Evolutionary conservation across 92 coral and sea anemone species (phyloP).

Genomic region (Galaxea fascicularis): DNA sequence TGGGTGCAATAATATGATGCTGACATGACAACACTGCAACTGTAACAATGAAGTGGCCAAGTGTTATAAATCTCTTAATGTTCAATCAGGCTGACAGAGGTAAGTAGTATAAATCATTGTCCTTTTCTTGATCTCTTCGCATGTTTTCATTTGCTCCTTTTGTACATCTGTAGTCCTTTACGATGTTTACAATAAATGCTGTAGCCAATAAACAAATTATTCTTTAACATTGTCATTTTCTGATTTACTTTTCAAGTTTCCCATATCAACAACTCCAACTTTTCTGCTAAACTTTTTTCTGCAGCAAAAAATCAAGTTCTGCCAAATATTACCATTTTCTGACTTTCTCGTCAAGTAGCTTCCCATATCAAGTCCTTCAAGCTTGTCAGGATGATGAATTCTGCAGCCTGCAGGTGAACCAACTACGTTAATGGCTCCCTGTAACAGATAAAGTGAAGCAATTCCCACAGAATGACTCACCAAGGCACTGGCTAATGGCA

Average conservation of each 20-base stretch:
- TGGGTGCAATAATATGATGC: no score
- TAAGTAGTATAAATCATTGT: no score
- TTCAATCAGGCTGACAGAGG: no score
- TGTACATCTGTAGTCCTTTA: no score
- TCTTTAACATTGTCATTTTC: no score
- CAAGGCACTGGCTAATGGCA: neutral
- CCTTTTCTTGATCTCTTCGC: no score
- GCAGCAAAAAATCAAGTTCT: neutral
- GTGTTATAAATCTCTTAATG: no score
- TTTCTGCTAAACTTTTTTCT: neutral
- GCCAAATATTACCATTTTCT: neutral
- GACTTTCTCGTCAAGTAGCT: constrained; percentile 27
- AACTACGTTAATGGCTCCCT: constrained; percentile 48
- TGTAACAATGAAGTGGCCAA: no score
- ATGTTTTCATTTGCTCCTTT: no score
- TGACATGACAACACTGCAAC: no score
- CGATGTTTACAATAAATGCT: no score
- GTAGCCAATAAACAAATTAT: no score
- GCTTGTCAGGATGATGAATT: constrained; percentile 15
- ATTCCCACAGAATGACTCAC: constrained; percentile 50
- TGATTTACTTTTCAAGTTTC: neutral
- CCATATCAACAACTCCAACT: neutral
- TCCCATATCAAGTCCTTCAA: constrained; percentile 73
- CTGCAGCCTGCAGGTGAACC: constrained; percentile 69
- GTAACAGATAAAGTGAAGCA: constrained; percentile 21